Base-by-base conservation (phyloP, 2,797 vertebrate genomes). In the Hafferia zeledoni region DNA sequence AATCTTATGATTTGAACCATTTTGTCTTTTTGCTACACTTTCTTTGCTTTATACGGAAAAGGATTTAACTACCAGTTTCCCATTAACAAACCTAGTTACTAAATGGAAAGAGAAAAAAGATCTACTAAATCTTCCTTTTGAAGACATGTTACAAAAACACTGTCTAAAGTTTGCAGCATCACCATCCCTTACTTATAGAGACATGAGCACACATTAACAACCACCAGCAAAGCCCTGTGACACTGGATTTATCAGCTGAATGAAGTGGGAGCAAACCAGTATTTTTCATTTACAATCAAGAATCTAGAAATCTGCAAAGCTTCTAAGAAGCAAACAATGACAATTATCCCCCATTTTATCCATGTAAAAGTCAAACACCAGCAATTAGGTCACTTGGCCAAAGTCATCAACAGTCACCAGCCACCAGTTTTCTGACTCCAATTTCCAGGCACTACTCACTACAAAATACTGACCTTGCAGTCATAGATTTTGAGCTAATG, bases 131-230 rank as follows among this genome's bases (percentile, higher is more conserved):
- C 19, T 57, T 74, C 55, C 19, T 37, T 52, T 39, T 9, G 30
- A 49, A 56, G 46, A 24, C 2, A 11, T 1, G 2, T 24, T 50
- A 68, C 10, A n/a, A 46, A 59, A 83, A 31, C 17, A 4, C 10
- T 53, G 39, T 41, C 50, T 55, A 72, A 74, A 71, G 3, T 10
- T 30, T 23, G 9, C 0, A 0, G 31, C 25, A 75, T 24, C 55
- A 18, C 31, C n/a, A 52, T 13, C 17, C 7, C 72, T n/a, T 33
- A 31, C 43, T 39, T 49, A 35, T 1, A 5, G 56, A 67, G 39
- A 52, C 5, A 19, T 6, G 12, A 72, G 28, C 8, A n/a, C 0
- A 0, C 5, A 8, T 27, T 30, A 57, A 47, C 57, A 87, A n/a
- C 35, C 31, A 43, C 22, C 30, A 61, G 10, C 14, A 83, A 85